A percentile compares a stretch with the other conserved stretches of the same genome.
Evolutionary conservation across 2,113 vertebrate genomes (phyloP).

Genomic region (Macrotus californicus): DNA sequence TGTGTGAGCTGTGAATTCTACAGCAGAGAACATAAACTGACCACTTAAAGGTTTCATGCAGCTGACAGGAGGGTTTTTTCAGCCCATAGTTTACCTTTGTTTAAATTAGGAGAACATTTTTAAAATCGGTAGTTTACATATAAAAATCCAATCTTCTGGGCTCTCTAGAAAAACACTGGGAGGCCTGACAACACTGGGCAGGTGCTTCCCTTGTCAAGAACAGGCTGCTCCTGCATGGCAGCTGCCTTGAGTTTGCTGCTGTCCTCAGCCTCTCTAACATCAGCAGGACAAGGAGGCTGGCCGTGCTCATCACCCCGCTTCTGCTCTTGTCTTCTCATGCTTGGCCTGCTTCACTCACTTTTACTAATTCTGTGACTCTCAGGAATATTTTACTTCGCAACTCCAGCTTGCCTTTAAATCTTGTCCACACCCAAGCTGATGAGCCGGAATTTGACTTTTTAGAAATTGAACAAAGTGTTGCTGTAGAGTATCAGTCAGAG

Average conservation of each 20-base stretch:
- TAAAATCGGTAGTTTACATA: neutral
- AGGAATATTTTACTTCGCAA: neutral
- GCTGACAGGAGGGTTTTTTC: neutral
- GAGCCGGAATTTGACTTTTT: neutral
- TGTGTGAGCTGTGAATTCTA: neutral
- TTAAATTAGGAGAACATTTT: neutral
- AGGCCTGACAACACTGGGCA: neutral
- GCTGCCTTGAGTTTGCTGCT: neutral
- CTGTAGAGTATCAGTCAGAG: no score
- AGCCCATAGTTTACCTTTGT: neutral
- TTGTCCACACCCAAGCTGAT: neutral
- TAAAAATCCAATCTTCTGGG: neutral
- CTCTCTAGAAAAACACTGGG: neutral
- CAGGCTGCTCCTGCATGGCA: neutral
- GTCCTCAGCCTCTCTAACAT: no score
- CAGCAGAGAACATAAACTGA: neutral
- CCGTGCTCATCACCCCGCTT: neutral
- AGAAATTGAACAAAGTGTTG: neutral
- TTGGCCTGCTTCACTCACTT: neutral
- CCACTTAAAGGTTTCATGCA: neutral
- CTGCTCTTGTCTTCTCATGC: neutral
- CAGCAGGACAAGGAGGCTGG: neutral
- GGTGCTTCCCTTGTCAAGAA: neutral
- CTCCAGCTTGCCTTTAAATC: neutral
- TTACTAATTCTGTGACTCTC: neutral